Percentiles rank a stretch among this genome's conserved stretches.
These are phyloP conservation scores for Choristoneura fumiferana DNA, from an alignment of 1,140 invertebrate genomes.

Conservation along the genomic window DNA sequence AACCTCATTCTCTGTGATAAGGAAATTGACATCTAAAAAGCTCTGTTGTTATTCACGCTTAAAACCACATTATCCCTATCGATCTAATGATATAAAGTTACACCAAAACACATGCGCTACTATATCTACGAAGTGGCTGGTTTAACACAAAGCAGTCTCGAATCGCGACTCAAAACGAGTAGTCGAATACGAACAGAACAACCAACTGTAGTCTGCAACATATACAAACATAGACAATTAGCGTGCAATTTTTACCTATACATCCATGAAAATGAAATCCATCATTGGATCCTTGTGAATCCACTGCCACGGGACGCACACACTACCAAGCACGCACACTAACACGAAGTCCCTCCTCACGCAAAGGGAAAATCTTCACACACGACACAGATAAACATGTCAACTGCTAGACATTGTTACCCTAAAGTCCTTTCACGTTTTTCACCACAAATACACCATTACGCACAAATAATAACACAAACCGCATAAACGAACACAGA, in stretches of 20 bases:
- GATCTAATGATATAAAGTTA: slow-evolving; percentile 53
- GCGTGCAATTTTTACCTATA: slow-evolving; percentile 70
- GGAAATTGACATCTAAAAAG: slow-evolving; percentile 45
- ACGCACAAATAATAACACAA: slow-evolving; percentile 70
- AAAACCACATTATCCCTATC: slow-evolving; percentile 47
- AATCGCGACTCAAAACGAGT: slow-evolving; percentile 30
- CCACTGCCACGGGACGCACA: slow-evolving; percentile 61
- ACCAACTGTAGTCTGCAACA: slow-evolving; percentile 31
- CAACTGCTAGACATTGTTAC: slow-evolving; percentile 78
- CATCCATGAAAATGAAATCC: slow-evolving; percentile 75
- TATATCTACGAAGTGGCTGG: slow-evolving; percentile 32
- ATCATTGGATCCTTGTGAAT: slow-evolving; percentile 69
- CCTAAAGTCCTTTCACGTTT: slow-evolving; percentile 73
- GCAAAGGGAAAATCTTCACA: slow-evolving; percentile 78
- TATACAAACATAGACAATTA: slow-evolving; percentile 38
- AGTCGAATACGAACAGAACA: slow-evolving; percentile 31
- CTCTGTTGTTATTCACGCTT: slow-evolving; percentile 29
- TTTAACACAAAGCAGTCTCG: slow-evolving; percentile 52
- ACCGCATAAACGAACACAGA: slow-evolving; percentile 64
- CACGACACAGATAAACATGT: slow-evolving; percentile 78
- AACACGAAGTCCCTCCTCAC: slow-evolving; percentile 68
- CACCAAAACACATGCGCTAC: slow-evolving; percentile 45
- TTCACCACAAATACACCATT: slow-evolving; percentile 71
- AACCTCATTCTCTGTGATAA: slow-evolving; percentile 44
- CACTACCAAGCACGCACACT: slow-evolving; percentile 61